Evolutionary conservation across 2,888 invertebrate genomes (phyloP).

Genomic region (Hemicrepidius hirtus): DNA sequence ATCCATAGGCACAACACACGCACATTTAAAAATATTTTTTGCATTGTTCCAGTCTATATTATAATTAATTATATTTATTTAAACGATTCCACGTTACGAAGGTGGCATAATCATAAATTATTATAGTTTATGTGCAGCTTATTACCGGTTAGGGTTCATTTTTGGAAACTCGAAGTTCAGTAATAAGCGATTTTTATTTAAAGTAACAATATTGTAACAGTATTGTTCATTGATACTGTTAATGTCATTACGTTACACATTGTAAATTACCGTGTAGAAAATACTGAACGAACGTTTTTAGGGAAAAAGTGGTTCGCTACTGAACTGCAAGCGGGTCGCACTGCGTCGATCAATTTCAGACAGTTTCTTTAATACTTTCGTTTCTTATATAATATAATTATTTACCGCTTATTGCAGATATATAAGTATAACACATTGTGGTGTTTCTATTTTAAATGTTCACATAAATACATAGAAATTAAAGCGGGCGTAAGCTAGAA

Average conservation of each 20-base stretch:
- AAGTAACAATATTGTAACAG: too few relatives aligned
- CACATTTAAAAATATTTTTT: neutral
- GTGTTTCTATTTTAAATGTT: constrained; percentile 11
- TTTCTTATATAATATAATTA: constrained; percentile 45
- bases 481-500: neutral
- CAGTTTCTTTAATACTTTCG: constrained; percentile 44
- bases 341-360: constrained; percentile 20
- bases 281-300: constrained; percentile 8
- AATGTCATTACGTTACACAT: constrained; percentile 5
- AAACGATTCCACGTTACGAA: too few relatives aligned
- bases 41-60: neutral
- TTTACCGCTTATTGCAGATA: constrained; percentile 3
- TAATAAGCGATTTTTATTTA: too few relatives aligned
- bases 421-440: constrained; percentile 12
- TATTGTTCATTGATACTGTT: too few relatives aligned
- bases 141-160: too few relatives aligned
- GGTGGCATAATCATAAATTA: too few relatives aligned
- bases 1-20: constrained; percentile 11
- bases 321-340: constrained; percentile 2
- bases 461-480: neutral
- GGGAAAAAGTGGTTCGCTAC: constrained; percentile 19
- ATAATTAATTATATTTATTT: too few relatives aligned
- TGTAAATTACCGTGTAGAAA: neutral
- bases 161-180: too few relatives aligned
- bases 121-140: too few relatives aligned